Conservation (phyloP, 2,113 vertebrate species). For the Ceuthmochares aereus region DNA sequence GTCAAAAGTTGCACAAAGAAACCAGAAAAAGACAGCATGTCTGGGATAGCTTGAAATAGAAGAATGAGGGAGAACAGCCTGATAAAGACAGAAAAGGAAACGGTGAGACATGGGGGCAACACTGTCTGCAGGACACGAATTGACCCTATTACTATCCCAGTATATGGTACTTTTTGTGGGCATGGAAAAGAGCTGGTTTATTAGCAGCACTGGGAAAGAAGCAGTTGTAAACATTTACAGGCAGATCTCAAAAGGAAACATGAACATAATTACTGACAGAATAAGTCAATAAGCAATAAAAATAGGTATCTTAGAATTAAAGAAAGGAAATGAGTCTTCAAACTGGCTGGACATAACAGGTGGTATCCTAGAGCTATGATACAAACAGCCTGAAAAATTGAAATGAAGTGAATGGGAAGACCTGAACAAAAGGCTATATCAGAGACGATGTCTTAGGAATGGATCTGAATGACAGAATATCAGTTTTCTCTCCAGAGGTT, state of each 20-base stretch:
- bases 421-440: neutral
- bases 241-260: neutral
- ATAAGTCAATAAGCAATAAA: neutral
- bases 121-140: neutral
- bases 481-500: neutral
- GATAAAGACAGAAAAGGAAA: neutral
- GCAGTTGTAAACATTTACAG: neutral
- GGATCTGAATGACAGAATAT: neutral
- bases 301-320: neutral
- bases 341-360: neutral
- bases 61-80: neutral
- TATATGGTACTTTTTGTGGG: neutral
- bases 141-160: neutral
- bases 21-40: neutral
- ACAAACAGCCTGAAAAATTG: neutral
- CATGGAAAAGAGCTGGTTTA: neutral
- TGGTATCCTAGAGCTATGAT: neutral
- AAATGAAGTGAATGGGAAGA: neutral
- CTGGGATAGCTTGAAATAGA: neutral
- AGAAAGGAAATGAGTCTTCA: neutral
- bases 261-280: neutral
- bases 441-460: neutral
- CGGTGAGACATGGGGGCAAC: neutral
- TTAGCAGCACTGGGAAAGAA: neutral
- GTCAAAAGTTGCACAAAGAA: neutral